These are phyloP conservation scores for Drosophila formosana DNA, from an alignment of 2,888 invertebrate species.

Conservation along the genomic window DNA sequence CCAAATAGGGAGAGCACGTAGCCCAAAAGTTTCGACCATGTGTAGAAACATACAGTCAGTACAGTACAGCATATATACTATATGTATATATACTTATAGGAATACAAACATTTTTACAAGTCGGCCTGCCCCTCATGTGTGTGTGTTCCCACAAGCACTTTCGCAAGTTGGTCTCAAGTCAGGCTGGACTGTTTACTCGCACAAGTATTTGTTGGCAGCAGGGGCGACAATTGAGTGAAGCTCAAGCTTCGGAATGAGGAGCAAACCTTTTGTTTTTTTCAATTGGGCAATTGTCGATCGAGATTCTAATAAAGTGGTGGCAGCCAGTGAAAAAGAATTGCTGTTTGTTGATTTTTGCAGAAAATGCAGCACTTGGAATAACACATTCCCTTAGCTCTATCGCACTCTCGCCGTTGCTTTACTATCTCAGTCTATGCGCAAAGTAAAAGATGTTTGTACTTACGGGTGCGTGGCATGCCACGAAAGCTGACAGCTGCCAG, in stretches of 20 bases:
- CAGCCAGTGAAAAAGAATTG: not conserved
- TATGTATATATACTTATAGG: conserved; percentile 2
- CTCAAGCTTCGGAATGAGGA: not conserved
- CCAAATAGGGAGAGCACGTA: conserved; percentile 51
- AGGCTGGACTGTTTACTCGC: not conserved
- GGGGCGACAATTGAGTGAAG: not conserved
- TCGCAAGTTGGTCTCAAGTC: conserved; percentile 1
- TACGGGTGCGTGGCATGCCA: conserved; percentile 68
- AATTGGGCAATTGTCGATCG: conserved; percentile 1
- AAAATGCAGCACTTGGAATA: conserved; percentile 1
- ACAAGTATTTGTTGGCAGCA: not conserved
- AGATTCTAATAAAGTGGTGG: not conserved
- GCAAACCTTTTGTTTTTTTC: no score
- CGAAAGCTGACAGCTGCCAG: conserved; percentile 78
- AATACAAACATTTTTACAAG: conserved; percentile 2
- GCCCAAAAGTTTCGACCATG: conserved; percentile 47
- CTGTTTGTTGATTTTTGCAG: not conserved
- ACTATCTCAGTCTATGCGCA: conserved; percentile 7
- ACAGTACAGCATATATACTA: conserved; percentile 6
- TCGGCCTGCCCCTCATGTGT: not conserved
- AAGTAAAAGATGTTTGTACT: conserved; percentile 71
- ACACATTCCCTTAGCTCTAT: no score
- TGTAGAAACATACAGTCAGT: conserved; percentile 4
- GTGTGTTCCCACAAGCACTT: conserved; percentile 13
- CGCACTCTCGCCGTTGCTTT: not conserved